Evolutionary conservation across 1,140 invertebrate genomes (phyloP), one percentile per base, ranked within the genome.

Genomic region (Cydia pomonella): DNA sequence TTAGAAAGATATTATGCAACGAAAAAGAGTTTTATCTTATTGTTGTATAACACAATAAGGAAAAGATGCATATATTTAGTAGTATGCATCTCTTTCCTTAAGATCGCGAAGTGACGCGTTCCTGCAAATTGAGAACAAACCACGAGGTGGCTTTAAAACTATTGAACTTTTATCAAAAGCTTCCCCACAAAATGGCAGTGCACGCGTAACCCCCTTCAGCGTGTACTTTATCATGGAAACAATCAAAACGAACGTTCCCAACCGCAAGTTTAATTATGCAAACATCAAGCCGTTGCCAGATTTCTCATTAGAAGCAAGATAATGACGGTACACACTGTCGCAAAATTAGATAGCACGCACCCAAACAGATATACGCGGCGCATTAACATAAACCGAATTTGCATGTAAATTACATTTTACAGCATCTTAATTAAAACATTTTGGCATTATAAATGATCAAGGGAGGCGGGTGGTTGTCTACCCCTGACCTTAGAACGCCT

Each of bases 401-500:
- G 92, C 93, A 93, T 93, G 92, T 93, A 93, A 93, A 93, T 93
- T 93, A 93, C 93, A 93, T 93, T 93, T 93, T 93, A 93, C 93
- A 93, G 92, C 93, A 92, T 93, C 93, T 93, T 93, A 93, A 93
- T 93, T 93, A 93, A 93, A 93, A 93, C 93, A 93, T 93, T 93
- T 93, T 93, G 93, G 91, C 92, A 93, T 93, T 93, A 93, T 93
- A 93, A 93, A 93, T 93, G 93, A 93, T 93, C 90, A 90, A 88
- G 87, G 85, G 88, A 84, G 86, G 76, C 81, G 86, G 84, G 78
- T 80, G 79, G 64, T 69, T 69, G 80, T 80, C 82, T 82, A 76
- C 80, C 80, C 86, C 87, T 87, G 87, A 86, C 87, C 87, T 90
- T 86, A 90, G 79, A 66, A 76, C 75, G 82, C 66, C 75, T 78